Evolutionary conservation across 2,888 invertebrate genomes (phyloP), one percentile per base, ranked within the genome.

Genomic region (Campoplex nolae): DNA sequence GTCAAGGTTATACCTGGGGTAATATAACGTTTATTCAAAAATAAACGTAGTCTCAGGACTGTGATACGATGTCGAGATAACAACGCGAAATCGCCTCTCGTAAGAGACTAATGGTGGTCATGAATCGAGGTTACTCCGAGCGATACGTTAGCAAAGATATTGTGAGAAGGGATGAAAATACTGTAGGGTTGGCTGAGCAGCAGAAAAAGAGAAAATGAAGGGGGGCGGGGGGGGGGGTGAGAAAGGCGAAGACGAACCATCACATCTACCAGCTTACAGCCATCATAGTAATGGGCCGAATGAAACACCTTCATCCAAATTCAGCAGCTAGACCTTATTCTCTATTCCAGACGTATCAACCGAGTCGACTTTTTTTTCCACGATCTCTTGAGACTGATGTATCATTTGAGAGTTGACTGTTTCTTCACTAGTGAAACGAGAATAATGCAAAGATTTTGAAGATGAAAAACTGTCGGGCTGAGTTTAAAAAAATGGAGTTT

Each of bases 51-150:
- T 76, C 75, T 65, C n/a, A n/a, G 73, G 82, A 32, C 56, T 58
- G 82, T 79, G 85, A 83, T 88, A 86, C 86, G 84, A 89, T 88
- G 85, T 83, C 81, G 79, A 82, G 88, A 89, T 89, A 88, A 88
- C 89, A 86, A 87, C 86, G 84, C 76, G 85, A 88, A 80, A 87
- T 87, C 85, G 86, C 82, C 83, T 85, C 87, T 88, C 86, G 76
- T 88, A 77, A 77, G 85, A 88, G 86, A 88, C 86, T 89, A 89
- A 89, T 89, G 89, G 87, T 75, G 28, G 81, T 51, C 88, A 89
- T 88, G 87, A 88, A 89, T 89, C 87, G 89, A 83, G 87, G 88
- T 88, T 88, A 88, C 84, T 32, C 38, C 35, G 58, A 48, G 71
- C 28, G n/a, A 54, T 28, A 35, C 74, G 78, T 81, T 73, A 77